Evolutionary conservation across 2,113 vertebrate species (phyloP), one percentile per base, ranked within the genome.

Genomic region (Sander vitreus): DNA sequence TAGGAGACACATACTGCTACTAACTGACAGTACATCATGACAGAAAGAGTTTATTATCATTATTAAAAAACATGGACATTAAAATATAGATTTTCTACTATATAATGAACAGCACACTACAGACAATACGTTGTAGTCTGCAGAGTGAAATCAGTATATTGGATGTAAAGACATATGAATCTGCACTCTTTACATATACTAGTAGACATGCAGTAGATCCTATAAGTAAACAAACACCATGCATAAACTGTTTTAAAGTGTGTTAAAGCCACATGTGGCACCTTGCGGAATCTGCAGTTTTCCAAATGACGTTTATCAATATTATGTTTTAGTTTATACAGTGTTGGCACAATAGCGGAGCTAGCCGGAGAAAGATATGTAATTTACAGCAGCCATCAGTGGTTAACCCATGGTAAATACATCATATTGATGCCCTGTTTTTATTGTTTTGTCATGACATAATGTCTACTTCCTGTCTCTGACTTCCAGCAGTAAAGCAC

Each of bases 401-500:
- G 23, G 23, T 66, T 48, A 18, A 48, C 13, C 1, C 39, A 30
- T 48, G 19, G 3, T 51, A 27, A 21, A 43, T 43, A 18, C 55
- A 6, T 60, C 6, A 16, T 13, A 60, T 5, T 23, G 6, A 11
- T 60, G 16, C 1, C 71, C 30, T 58, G 9, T 27, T 71, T 48
- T 30, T 4, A 58, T 60, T 5, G 3, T 47, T 0, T 27, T 43
- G 14, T 66, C 50, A 36, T 50, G 14, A n/a, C 55, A 4, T 50
- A 10, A 39, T 8, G 2, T 55, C 39, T 59, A 54, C 59, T 62
- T 16, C 50, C 48, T 73, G 2, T 73, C 68, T 68, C 2, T 36
- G 9, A 67, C 63, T 78, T 75, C 0, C 80, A 95, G 93, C 84
- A 13, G 59, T 78, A 81, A 91, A 89, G 73, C 67, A 62, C 19